A percentile compares a stretch with the other conserved stretches of the same genome.
Evolutionary conservation across 2,113 vertebrate genomes (phyloP).

Genomic region (Rattus rattus): DNA sequence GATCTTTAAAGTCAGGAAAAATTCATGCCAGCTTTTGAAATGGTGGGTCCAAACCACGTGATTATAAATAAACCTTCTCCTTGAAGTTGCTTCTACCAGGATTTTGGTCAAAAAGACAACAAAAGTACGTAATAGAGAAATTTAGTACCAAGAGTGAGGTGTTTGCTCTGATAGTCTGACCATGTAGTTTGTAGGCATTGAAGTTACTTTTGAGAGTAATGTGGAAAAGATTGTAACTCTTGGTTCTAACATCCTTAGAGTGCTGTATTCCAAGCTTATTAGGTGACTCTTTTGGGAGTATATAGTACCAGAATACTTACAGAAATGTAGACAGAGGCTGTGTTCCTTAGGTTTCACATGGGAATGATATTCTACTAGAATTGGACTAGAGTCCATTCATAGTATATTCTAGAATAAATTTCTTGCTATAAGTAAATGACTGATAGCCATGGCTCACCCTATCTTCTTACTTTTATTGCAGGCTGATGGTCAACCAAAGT

Average conservation of each 20-base stretch:
- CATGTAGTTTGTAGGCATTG: not conserved
- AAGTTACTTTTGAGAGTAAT: not conserved
- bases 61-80: not conserved
- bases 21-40: not conserved
- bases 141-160: not conserved
- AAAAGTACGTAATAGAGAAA: not conserved
- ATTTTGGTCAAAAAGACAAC: not conserved
- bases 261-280: not conserved
- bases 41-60: no score
- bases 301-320: not conserved
- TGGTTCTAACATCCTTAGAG: not conserved
- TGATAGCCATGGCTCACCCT: rapidly evolving
- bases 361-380: not conserved
- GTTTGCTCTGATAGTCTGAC: not conserved
- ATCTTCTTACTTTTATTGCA: not conserved
- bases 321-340: not conserved
- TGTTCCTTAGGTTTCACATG: not conserved
- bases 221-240: not conserved
- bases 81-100: not conserved
- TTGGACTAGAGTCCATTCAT: not conserved
- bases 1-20: not conserved
- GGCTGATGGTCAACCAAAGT: not conserved
- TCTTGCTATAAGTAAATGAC: not conserved
- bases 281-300: no score
- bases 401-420: not conserved